phyloP scores from a whole-genome alignment of 1,140 invertebrate species.

The Whitmania pigra region DNA sequence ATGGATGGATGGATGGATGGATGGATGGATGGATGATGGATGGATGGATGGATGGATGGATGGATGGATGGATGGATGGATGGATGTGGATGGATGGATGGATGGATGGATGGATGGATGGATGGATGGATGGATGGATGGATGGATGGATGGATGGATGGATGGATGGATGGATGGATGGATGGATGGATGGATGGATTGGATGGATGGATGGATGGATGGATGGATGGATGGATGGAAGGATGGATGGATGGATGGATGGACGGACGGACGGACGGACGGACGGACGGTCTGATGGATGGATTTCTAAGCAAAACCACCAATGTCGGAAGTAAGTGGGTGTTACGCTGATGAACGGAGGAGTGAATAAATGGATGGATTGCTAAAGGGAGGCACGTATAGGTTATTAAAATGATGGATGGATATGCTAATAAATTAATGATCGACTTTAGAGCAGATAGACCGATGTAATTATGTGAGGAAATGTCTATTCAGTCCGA shows the following conservation, averaged over 20 bases:
- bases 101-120: conserved; percentile 30
- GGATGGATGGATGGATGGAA: too few relatives aligned
- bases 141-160: conserved; percentile 21
- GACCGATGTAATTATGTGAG: too few relatives aligned
- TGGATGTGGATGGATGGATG: neutral
- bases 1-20: neutral
- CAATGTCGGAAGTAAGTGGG: neutral
- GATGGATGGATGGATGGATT: conserved; percentile 6
- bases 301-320: too few relatives aligned
- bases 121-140: conserved; percentile 18
- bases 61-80: conserved; percentile 18
- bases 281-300: conserved; percentile 10
- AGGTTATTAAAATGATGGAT: too few relatives aligned
- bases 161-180: conserved; percentile 13
- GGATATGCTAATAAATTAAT: too few relatives aligned
- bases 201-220: too few relatives aligned
- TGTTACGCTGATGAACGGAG: too few relatives aligned
- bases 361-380: too few relatives aligned
- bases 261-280: conserved; percentile 12
- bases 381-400: too few relatives aligned
- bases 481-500: too few relatives aligned
- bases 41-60: neutral
- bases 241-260: too few relatives aligned
- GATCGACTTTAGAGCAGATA: too few relatives aligned
- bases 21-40: neutral